Evolutionary conservation across 2,113 vertebrate genomes (phyloP).

Genomic region (Callipepla squamata): DNA sequence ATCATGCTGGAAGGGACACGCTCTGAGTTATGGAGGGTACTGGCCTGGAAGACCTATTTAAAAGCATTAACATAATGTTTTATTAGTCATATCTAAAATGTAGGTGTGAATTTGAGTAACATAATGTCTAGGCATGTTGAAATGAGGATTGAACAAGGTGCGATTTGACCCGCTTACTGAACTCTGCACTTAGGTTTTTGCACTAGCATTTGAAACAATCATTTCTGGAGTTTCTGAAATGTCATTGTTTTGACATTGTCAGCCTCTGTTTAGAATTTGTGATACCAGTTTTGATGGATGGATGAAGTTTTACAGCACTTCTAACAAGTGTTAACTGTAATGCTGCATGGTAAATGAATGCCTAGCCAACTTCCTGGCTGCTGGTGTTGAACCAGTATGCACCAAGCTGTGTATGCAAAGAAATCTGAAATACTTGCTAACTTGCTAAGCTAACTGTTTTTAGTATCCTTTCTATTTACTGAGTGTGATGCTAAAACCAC

Average conservation of each 20-base stretch:
- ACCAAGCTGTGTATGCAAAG: neutral
- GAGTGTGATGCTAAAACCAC: neutral
- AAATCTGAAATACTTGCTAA: neutral
- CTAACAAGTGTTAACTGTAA: neutral
- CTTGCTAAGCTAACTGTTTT: neutral
- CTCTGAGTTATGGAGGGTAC: neutral
- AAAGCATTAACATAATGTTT: neutral
- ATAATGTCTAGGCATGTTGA: neutral
- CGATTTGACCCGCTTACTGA: neutral
- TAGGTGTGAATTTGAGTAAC: neutral
- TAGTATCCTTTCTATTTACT: neutral
- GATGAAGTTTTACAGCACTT: neutral
- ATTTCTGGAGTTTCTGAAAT: neutral
- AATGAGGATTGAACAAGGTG: neutral
- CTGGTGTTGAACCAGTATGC: neutral
- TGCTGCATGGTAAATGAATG: neutral
- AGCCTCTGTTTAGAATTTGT: neutral
- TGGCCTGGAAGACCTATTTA: neutral
- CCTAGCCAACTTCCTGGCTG: neutral
- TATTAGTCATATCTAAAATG: neutral
- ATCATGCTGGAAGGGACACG: neutral
- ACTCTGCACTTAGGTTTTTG: neutral
- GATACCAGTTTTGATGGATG: neutral
- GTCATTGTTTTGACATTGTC: neutral
- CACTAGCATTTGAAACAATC: neutral